Percentiles rank a stretch among this genome's conserved stretches.
These are phyloP conservation scores for Habropoda laboriosa DNA, from an alignment of 1,140 invertebrate genomes.

Conservation along the genomic window DNA sequence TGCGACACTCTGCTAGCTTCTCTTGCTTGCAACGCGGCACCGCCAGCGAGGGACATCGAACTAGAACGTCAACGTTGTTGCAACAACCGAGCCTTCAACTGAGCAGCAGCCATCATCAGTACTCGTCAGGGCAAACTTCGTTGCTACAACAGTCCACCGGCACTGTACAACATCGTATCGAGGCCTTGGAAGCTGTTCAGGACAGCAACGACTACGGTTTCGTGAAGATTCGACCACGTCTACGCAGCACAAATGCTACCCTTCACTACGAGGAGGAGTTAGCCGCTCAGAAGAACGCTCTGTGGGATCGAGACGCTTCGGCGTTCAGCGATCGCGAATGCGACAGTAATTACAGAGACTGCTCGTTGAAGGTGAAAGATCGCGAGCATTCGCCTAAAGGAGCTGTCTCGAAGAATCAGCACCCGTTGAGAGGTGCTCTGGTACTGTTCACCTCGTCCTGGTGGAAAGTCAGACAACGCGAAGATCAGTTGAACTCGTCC, in stretches of 20 bases:
- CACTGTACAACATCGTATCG: slow-evolving; percentile 37
- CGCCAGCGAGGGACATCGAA: slow-evolving; percentile 74
- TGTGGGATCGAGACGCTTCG: slow-evolving; percentile 61
- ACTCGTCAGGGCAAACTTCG: slow-evolving; percentile 61
- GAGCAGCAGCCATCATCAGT: slow-evolving; percentile 66
- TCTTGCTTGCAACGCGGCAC: slow-evolving; percentile 81
- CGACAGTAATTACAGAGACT: slow-evolving; percentile 64
- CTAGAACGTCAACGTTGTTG: slow-evolving; percentile 81
- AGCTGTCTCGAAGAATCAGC: slow-evolving; percentile 68
- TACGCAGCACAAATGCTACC: slow-evolving; percentile 79
- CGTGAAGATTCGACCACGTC: slow-evolving; percentile 77
- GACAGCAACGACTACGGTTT: slow-evolving; percentile 79
- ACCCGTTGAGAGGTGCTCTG: slow-evolving; percentile 74
- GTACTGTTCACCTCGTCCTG: slow-evolving; percentile 79
- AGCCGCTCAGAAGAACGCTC: slow-evolving; percentile 61
- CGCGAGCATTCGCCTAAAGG: slow-evolving; percentile 65
- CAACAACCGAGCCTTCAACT: slow-evolving; percentile 74
- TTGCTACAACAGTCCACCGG: slow-evolving; percentile 68
- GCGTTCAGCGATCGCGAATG: slow-evolving; percentile 73
- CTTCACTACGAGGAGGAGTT: slow-evolving; percentile 70
- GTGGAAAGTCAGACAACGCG: slow-evolving; percentile 79
- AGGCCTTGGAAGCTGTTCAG: slow-evolving; percentile 48
- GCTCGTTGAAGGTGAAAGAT: slow-evolving; percentile 59
- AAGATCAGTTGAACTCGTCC: slow-evolving; percentile 68
- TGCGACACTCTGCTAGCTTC: slow-evolving; percentile 82